These are phyloP conservation scores for Mobula birostris DNA, from an alignment of 2,113 vertebrate species.

Conservation along the genomic window DNA sequence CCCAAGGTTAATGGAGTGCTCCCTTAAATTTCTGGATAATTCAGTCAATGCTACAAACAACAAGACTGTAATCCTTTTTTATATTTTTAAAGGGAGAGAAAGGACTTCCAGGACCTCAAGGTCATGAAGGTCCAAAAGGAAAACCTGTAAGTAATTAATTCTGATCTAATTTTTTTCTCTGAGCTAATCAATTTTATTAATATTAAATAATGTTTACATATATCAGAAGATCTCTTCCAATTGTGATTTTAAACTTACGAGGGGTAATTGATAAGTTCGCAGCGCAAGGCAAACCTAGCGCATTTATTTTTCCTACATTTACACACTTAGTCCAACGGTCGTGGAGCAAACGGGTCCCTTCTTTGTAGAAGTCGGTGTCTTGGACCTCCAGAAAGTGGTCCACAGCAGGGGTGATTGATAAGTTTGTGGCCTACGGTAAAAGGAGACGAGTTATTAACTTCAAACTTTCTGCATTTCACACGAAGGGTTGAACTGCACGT, in stretches of 20 bases:
- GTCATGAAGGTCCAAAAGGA: slow-evolving; percentile 64
- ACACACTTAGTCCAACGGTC: too few relatives aligned
- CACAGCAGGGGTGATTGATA: too few relatives aligned
- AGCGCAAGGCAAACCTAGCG: too few relatives aligned
- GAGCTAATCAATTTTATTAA: neutral
- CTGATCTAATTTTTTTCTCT: neutral
- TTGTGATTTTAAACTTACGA: neutral
- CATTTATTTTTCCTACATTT: too few relatives aligned
- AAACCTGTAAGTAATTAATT: slow-evolving; percentile 54
- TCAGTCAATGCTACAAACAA: neutral
- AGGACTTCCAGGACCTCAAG: slow-evolving; percentile 54
- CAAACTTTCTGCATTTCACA: too few relatives aligned
- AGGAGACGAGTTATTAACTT: too few relatives aligned
- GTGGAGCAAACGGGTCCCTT: too few relatives aligned
- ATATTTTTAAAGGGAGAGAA: slow-evolving; percentile 60
- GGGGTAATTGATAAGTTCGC: too few relatives aligned
- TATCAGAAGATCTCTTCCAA: neutral
- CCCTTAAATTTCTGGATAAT: neutral
- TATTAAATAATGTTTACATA: neutral
- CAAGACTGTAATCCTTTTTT: neutral
- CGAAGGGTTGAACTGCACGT: too few relatives aligned
- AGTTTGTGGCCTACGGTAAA: too few relatives aligned
- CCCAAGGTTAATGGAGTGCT: slow-evolving; percentile 49
- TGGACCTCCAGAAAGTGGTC: too few relatives aligned
- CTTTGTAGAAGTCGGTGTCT: too few relatives aligned